Conservation (phyloP, 2,113 vertebrate genomes). For the Proteles cristata region DNA sequence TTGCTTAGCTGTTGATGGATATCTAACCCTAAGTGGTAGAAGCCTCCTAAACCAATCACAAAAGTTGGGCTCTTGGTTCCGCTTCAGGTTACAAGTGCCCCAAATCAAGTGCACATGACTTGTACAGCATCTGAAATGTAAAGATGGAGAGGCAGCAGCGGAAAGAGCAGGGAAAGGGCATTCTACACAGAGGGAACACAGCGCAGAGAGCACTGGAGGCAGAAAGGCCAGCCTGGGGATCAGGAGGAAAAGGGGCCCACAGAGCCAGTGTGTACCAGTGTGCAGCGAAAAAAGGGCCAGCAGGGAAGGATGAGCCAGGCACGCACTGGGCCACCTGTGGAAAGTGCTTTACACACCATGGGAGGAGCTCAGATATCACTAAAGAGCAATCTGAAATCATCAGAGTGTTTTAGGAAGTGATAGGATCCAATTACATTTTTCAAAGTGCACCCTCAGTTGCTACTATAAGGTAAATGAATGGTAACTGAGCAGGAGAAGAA, state of each 20-base stretch:
- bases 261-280: too few species aligned
- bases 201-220: not conserved
- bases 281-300: too few species aligned
- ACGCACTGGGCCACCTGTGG: accelerated
- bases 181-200: not conserved
- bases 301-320: accelerated
- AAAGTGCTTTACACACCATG: not conserved
- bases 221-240: not conserved
- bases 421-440: not conserved
- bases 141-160: accelerated
- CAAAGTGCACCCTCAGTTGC: not conserved
- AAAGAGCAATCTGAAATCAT: not conserved
- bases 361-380: not conserved
- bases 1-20: not conserved
- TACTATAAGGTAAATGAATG: not conserved
- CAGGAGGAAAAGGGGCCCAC: not conserved
- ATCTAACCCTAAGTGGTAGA: not conserved
- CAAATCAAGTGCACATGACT: too few species aligned
- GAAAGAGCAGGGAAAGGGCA: not conserved
- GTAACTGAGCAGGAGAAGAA: not conserved
- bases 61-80: not conserved
- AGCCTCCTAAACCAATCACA: not conserved
- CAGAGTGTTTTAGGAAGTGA: not conserved
- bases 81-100: not conserved
- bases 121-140: not conserved